Base-by-base conservation (phyloP, 2,797 vertebrate genomes). In the Spinibarbus caldwelli region DNA sequence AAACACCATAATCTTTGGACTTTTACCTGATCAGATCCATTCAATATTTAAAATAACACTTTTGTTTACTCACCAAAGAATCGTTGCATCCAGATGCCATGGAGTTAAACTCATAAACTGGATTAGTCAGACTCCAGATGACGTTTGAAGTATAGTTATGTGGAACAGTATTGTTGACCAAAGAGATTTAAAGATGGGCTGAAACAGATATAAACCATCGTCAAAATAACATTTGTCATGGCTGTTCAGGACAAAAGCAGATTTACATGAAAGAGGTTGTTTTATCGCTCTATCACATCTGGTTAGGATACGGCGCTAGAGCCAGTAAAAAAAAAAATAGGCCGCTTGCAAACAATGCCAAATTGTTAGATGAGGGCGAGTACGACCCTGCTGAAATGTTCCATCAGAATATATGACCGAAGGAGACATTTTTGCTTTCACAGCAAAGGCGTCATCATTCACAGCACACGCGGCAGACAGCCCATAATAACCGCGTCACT, bases 401-500 rank as follows among this genome's bases (percentile, higher is more conserved):
- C 64, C 62, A 67, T 77, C 34, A 78, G n/a, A 45, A 54, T 68
- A 84, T 77, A 84, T 84, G 59, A 84, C 41, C 34, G 2, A 19
- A 67, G 59, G 34, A 77, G 59, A 67, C 62, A 52, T 70, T 78
- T 70, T 43, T 84, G 83, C 75, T 70, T 84, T 59, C 4, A 17
- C 36, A 78, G 76, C 45, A n/a, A 80, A 78, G 82, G 43, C 31
- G 47, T 75, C 81, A 87, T 87, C 45, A 66, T 84, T 84, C 81
- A 80, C n/a, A 34, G 75, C 17, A 6, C 64, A 57, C n/a, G n/a
- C 26, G 12, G 83, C 75, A 84, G 75, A 71, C 83, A 84, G 81
- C 47, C 68, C 86, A 73, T 87, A 67, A 87, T 87, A 75, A 84
- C 86, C 34, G 23, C 62, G 76, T 87, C 76, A 80, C 14, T 19